Base-by-base conservation (phyloP, 2,797 vertebrate genomes). In the Sardinella longiceps region DNA sequence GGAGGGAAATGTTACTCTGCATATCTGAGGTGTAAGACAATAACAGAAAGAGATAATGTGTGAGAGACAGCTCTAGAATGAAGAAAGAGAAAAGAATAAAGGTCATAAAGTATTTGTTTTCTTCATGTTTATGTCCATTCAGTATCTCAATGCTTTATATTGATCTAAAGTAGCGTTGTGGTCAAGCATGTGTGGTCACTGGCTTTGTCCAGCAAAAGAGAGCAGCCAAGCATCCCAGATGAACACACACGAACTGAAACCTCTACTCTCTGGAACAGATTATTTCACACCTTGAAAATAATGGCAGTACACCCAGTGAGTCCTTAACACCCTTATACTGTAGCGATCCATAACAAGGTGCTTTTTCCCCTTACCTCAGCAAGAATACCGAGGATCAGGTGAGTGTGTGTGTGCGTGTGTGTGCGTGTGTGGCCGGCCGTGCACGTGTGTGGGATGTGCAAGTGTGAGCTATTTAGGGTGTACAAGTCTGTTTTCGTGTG, bases 391-490 rank as follows among this genome's bases (percentile, higher is more conserved):
- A 66, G 60, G 25, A 66, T 66, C 25, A 25, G 25, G 60, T 4
- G 11, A 63, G 25, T 63, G 60, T 63, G 53, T 23, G 20, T 23
- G 53, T 56, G 20, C 6, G 3, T 23, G 20, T 56, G 53, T 56
- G 20, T 60, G 56, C 25, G 56, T 60, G 56, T 58, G 23, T 58
- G 23, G n/a, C 23, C 12, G 58, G 58, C n/a, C 12, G 58, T 28
- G 25, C 23, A 1, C 12, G 60, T 30, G 60, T 30, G 28, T 14
- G 66, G 37, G 70, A 15, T 10, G 30, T 70, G 11, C 14, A 28
- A 70, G 30, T 23, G 70, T 7, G 37, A 77, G 70, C 70, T 77
- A 39, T 77, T 77, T 77, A 77, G 37, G 37, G 33, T 23, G 70
- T 23, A 77, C 37, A 77, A 39, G 33, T 37, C 37, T 74, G 66